Evolutionary conservation across 2,797 vertebrate species (phyloP), one percentile per base, ranked within the genome.

Genomic region (Notolabrus celidotus): DNA sequence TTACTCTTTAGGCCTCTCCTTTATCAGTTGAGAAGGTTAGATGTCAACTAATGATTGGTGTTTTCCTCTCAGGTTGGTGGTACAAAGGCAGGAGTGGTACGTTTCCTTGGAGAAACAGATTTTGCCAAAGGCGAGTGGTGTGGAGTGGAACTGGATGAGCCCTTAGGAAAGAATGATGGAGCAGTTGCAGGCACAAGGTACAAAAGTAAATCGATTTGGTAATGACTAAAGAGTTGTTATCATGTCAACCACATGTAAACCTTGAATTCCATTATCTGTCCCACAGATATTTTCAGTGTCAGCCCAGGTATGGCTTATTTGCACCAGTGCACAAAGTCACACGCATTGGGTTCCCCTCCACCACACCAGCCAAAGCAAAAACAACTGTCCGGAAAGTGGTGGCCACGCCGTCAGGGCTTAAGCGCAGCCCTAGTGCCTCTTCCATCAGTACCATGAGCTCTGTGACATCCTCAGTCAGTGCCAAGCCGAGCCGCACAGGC

Each of bases 51-150:
- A 81, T 70, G 57, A 81, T 66, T 69, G 17, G 7, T 69, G 14
- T 51, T 77, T 77, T 61, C 39, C 10, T 63, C 25, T 56, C 79
- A 99, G 98, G 98, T 99, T 55, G 96, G 96, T n/a, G 98, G 98
- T 57, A 97, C 97, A 1, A 99, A 99, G 90, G 98, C 98, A 7
- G 98, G 98, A 27, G 98, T 99, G 0, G 96, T 99, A 20, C 97
- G 97, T 39, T 99, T 99, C 70, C 86, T 99, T 25, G 98, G 98
- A 23, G 97, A 99, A 87, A 97, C 98, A 0, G 98, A 99, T 88
- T 99, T 99, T 84, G 98, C 98, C 23, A 99, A 99, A 90, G 98
- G 98, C 34, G 98, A 99, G 10, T 99, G 98, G 98, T 99, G 98
- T 53, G 98, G 98, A 0, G 98, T 99, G 22, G 98, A 99, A 70